Conservation (phyloP, 2,797 vertebrate species). For the Fundulus diaphanus region DNA sequence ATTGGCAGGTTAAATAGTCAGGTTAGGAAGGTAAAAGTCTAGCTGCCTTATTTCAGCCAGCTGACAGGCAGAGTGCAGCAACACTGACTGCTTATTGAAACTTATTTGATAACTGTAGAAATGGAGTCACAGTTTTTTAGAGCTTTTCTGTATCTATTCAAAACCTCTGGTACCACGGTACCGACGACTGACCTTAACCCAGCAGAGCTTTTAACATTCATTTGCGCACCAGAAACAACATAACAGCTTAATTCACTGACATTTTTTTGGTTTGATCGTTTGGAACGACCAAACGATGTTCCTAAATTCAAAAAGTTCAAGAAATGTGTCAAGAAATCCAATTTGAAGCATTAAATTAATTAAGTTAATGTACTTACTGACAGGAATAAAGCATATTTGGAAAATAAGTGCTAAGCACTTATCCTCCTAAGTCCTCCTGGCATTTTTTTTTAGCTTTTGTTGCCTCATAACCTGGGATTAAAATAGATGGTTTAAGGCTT, state of each 20-base stretch:
- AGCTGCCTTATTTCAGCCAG: not conserved
- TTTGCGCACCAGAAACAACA: not conserved
- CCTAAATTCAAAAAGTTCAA: not conserved
- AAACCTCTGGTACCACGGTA: not conserved
- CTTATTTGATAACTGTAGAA: not conserved
- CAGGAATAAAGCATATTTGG: not conserved
- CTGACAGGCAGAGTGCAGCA: not conserved
- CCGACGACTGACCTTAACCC: not conserved
- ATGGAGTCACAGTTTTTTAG: not conserved
- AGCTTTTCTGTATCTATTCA: not conserved
- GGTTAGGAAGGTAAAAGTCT: not conserved
- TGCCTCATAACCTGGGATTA: too few relatives aligned
- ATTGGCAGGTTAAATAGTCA: not conserved
- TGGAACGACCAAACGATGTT: not conserved
- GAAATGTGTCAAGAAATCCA: not conserved
- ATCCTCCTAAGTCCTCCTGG: too few relatives aligned
- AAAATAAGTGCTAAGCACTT: too few relatives aligned
- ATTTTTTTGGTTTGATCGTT: not conserved
- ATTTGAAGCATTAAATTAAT: not conserved
- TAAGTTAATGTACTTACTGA: constrained; percentile 20
- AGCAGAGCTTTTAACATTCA: not conserved
- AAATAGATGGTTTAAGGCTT: too few relatives aligned
- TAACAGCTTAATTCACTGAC: not conserved
- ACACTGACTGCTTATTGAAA: not conserved
- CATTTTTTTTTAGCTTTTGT: too few relatives aligned